Conservation (phyloP, 2,888 invertebrate genomes). For the Ametastegia equiseti region DNA sequence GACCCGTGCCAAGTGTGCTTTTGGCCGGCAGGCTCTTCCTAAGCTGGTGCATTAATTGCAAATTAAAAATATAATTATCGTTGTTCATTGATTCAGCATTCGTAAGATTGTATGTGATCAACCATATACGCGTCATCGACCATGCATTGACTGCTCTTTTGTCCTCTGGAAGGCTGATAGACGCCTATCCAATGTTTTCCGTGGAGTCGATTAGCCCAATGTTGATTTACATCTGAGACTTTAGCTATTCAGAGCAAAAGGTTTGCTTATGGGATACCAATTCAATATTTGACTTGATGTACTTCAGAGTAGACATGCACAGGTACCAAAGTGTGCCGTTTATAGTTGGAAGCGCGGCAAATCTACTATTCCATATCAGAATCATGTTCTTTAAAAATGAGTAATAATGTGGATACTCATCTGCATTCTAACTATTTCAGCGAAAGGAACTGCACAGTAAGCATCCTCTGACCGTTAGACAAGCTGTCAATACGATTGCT, state of each 20-base stretch:
- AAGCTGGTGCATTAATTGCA: not conserved
- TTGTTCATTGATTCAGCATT: not conserved
- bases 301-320: too few species aligned
- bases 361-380: not conserved
- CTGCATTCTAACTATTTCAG: slow-evolving; percentile 61
- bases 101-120: not conserved
- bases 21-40: slow-evolving; percentile 75
- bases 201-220: too few species aligned
- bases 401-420: not conserved
- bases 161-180: too few species aligned
- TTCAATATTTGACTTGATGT: too few species aligned
- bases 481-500: slow-evolving; percentile 74
- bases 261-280: too few species aligned
- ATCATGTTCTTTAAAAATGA: not conserved
- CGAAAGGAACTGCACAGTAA: slow-evolving; percentile 72
- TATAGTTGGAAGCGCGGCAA: too few species aligned
- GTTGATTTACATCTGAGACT: too few species aligned
- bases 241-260: too few species aligned
- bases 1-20: slow-evolving; percentile 74
- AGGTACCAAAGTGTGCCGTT: too few species aligned
- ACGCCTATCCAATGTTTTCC: too few species aligned
- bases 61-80: not conserved
- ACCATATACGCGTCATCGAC: too few species aligned
- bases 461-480: slow-evolving; percentile 68
- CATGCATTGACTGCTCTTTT: too few species aligned